phyloP scores from a whole-genome alignment of 2,888 invertebrate genomes.

The Aphelenchoides bicaudatus region DNA sequence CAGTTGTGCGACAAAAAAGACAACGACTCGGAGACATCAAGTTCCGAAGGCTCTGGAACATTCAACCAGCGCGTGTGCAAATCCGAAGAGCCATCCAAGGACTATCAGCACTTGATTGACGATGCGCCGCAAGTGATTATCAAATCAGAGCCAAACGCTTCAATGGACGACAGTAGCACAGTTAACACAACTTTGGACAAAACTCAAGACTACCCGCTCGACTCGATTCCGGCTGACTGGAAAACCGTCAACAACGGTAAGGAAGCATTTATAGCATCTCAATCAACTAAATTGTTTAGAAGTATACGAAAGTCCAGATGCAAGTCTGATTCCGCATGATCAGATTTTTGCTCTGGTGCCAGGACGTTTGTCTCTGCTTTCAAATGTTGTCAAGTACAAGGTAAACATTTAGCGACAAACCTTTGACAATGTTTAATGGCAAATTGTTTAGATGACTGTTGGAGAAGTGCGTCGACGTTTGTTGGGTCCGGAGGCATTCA shows the following conservation, averaged over 20 bases:
- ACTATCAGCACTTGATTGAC: background rate
- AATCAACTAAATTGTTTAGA: too few relatives aligned
- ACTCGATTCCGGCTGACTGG: background rate
- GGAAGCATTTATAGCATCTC: too few relatives aligned
- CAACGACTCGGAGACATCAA: slow-evolving; percentile 19
- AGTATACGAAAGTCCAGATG: slow-evolving; percentile 24
- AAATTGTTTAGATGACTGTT: slow-evolving; percentile 38
- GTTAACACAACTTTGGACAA: slow-evolving; percentile 4
- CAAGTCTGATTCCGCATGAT: slow-evolving; percentile 26
- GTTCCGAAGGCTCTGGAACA: slow-evolving; percentile 5
- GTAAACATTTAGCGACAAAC: slow-evolving; percentile 10
- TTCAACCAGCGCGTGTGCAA: background rate
- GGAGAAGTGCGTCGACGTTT: slow-evolving; percentile 45
- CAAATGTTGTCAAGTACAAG: slow-evolving; percentile 44
- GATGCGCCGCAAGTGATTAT: background rate
- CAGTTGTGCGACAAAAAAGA: slow-evolving; percentile 1
- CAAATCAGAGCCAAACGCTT: background rate
- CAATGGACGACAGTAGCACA: background rate
- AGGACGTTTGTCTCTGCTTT: slow-evolving; percentile 40
- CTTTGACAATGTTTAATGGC: background rate
- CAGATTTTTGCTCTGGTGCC: slow-evolving; percentile 38
- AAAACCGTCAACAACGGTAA: slow-evolving; percentile 11
- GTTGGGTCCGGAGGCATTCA: slow-evolving; percentile 43
- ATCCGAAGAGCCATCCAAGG: background rate
- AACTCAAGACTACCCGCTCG: background rate